phyloP scores from a whole-genome alignment of 2,797 vertebrate genomes.

The Danionella dracula region DNA sequence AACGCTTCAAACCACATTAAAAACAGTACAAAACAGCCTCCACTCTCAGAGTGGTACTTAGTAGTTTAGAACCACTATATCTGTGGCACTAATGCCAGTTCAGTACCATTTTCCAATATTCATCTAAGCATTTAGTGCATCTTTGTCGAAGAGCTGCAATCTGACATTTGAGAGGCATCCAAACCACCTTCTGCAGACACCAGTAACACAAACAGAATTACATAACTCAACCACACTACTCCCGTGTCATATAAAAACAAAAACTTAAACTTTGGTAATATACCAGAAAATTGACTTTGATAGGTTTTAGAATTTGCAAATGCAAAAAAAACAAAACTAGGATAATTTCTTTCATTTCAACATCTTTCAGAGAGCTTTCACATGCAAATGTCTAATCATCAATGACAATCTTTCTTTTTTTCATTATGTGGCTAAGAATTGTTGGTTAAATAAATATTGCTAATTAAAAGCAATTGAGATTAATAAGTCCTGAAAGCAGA shows the following conservation, averaged over 20 bases:
- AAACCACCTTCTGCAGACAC: constrained; percentile 43
- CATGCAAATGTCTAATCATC: constrained; percentile 44
- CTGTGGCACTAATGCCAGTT: neutral
- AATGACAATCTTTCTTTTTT: constrained; percentile 38
- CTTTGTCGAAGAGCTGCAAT: neutral
- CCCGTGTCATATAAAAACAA: too few species aligned
- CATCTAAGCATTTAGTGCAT: neutral
- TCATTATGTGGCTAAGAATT: constrained; percentile 42
- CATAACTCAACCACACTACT: constrained; percentile 22
- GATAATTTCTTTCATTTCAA: too few species aligned
- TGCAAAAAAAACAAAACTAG: too few species aligned
- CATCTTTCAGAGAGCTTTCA: too few species aligned
- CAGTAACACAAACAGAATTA: neutral
- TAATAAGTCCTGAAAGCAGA: neutral
- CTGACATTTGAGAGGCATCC: neutral
- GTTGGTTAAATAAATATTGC: neutral
- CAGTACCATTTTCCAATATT: constrained; percentile 10
- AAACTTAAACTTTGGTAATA: constrained; percentile 31
- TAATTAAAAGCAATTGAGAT: constrained; percentile 24
- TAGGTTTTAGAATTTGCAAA: constrained; percentile 29
- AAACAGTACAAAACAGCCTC: neutral
- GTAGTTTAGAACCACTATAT: neutral
- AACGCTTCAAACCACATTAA: constrained; percentile 3
- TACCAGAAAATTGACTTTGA: constrained; percentile 16
- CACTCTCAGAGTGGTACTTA: constrained; percentile 6